These are phyloP conservation scores for Autographa gamma DNA, from an alignment of 2,888 invertebrate species.

Conservation along the genomic window DNA sequence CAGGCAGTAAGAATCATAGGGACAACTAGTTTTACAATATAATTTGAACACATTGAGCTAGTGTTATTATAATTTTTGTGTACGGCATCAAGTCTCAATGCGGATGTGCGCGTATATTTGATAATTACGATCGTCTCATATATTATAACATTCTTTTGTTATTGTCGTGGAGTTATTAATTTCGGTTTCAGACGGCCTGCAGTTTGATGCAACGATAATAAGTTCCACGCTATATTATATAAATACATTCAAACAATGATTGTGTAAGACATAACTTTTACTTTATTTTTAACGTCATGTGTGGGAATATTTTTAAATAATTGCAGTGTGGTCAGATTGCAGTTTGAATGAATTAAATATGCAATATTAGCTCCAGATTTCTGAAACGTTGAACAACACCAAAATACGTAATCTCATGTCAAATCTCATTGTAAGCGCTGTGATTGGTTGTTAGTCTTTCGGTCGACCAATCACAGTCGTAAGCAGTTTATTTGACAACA, in stretches of 20 bases:
- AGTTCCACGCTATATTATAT: neutral
- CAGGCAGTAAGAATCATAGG: no score
- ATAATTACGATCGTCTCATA: neutral
- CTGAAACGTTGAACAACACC: no score
- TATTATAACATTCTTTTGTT: constrained; percentile 30
- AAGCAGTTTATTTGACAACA: no score
- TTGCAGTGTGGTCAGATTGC: no score
- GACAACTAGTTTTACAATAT: neutral
- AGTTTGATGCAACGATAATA: constrained; percentile 21
- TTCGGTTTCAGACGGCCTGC: constrained; percentile 5
- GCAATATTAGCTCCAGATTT: no score
- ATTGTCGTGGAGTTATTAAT: constrained; percentile 22
- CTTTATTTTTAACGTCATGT: neutral
- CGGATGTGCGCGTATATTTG: neutral
- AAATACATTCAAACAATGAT: constrained; percentile 18
- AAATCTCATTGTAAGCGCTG: no score
- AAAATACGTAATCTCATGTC: no score
- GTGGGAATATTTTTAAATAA: neutral
- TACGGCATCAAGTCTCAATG: neutral
- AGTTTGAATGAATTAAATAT: no score
- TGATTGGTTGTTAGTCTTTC: no score
- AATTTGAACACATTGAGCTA: neutral
- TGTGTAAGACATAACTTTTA: constrained; percentile 8
- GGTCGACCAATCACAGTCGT: no score
- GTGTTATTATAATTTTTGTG: neutral